Conservation (phyloP, 2,113 vertebrate genomes). For the Brachyistius frenatus region DNA sequence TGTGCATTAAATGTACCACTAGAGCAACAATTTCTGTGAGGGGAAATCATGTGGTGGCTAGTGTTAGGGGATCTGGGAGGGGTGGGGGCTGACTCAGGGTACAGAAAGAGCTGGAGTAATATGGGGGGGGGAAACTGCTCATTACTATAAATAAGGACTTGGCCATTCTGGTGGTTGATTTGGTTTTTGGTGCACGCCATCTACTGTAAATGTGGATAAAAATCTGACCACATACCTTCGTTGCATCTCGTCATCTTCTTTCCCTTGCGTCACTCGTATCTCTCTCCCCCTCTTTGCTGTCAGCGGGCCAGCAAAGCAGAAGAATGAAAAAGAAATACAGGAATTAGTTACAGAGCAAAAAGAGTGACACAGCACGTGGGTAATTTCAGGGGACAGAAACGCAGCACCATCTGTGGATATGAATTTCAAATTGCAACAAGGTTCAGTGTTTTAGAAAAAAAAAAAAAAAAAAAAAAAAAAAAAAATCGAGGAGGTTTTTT, state of each 20-base stretch:
- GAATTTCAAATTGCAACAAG: too few species aligned
- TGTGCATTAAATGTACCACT: conserved; percentile 85
- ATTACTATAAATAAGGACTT: conserved; percentile 32
- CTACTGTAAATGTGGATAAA: neutral
- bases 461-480: too few species aligned
- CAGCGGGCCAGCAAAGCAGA: conserved; percentile 1
- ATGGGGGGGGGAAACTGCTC: neutral
- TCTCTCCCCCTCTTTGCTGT: conserved; percentile 41
- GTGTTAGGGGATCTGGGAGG: conserved; percentile 45
- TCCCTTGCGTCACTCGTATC: conserved; percentile 1
- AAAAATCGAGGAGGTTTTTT: neutral
- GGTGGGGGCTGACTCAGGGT: conserved; percentile 14
- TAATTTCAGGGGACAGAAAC: conserved; percentile 2
- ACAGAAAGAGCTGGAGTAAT: neutral
- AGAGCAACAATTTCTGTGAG: conserved; percentile 80
- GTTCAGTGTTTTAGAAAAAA: too few species aligned
- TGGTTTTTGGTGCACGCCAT: conserved; percentile 7
- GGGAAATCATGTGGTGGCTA: conserved; percentile 69
- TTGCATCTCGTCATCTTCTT: neutral
- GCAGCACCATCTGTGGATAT: conserved; percentile 63
- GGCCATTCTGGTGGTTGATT: conserved; percentile 17
- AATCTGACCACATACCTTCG: conserved; percentile 28
- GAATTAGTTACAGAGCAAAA: neutral
- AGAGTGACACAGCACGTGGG: too few species aligned
- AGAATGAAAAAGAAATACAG: neutral